Percentiles rank a stretch among this genome's conserved stretches.
Evolutionary conservation across 2,113 vertebrate genomes (phyloP).

Genomic region (Bubo blakistoni): DNA sequence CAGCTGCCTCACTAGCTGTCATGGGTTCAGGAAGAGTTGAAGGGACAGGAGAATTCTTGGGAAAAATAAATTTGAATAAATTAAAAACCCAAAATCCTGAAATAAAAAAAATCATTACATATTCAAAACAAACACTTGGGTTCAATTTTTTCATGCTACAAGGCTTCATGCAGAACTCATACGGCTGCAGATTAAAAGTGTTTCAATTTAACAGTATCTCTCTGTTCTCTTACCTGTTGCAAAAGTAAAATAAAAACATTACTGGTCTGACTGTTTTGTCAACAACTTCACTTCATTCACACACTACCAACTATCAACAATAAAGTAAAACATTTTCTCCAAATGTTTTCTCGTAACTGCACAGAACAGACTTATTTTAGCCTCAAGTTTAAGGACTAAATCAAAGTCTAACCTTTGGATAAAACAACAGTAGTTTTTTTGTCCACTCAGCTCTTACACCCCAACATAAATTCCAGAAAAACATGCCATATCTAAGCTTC

Average conservation of each 20-base stretch:
- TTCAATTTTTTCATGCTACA: neutral
- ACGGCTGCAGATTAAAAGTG: neutral
- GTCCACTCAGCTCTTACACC: neutral
- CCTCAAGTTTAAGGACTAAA: neutral
- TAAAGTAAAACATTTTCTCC: fast-evolving
- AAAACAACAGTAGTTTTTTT: neutral
- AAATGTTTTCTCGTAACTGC: neutral
- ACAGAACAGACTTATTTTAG: neutral
- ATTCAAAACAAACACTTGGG: neutral
- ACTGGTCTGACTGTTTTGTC: neutral
- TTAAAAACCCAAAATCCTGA: neutral
- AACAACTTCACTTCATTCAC: neutral
- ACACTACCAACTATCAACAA: neutral
- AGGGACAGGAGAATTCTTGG: constrained; percentile 88
- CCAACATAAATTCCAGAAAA: neutral
- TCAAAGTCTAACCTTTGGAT: neutral
- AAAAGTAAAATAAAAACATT: fast-evolving
- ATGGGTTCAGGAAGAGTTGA: constrained; percentile 90
- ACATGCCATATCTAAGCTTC: neutral
- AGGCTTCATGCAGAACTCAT: neutral
- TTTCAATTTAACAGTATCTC: neutral
- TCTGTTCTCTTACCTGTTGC: neutral
- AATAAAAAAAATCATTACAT: constrained; percentile 37
- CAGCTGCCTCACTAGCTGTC: constrained; percentile 92
- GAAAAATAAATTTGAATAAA: constrained; percentile 46